Evolutionary conservation across 2,888 invertebrate species (phyloP), one percentile per base, ranked within the genome.

Genomic region (Xanthia togata): DNA sequence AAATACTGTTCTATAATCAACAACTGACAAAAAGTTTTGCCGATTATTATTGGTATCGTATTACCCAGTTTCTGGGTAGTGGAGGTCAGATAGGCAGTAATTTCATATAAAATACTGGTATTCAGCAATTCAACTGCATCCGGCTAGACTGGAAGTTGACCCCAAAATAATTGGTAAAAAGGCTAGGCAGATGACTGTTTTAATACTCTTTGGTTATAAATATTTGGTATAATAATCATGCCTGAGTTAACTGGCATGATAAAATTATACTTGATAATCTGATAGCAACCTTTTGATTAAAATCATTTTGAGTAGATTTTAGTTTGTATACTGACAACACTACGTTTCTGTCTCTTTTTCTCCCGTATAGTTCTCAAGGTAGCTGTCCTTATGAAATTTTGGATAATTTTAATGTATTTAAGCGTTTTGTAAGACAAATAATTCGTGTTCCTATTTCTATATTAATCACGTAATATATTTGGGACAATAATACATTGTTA

Each of bases 361-460:
- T 95, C 96, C 96, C 95, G 94, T 93, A 93, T 90, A 94, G 94
- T 95, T 92, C 92, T 95, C 95, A 96, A 96, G 96, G 96, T 96
- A 96, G 95, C 90, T 90, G 94, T 93, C 92, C 89, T 84, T 90
- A 90, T 86, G 87, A 88, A 91, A 92, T 93, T 95, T 92, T 92
- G 84, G 83, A 82, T 88, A 86, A 91, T 88, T 92, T 93, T 92
- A 83, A 82, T 84, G 78, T 87, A 91, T 93, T 91, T 91, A 88
- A 72, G 78, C 57, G 76, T 78, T 89, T 88, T 91, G 79, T 84
- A 74, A 78, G 47, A 84, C 81, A 95, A 94, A 95, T 95, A 94
- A 83, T 87, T 65, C 53, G 71, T 81, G 78, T 86, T 81, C 86
- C 65, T 67, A 44, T 68, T 86, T 86, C 83, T 84, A 71, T 78